Evolutionary conservation across 2,888 invertebrate genomes (phyloP), one percentile per base, ranked within the genome.

Genomic region (Poecilus cupreus): DNA sequence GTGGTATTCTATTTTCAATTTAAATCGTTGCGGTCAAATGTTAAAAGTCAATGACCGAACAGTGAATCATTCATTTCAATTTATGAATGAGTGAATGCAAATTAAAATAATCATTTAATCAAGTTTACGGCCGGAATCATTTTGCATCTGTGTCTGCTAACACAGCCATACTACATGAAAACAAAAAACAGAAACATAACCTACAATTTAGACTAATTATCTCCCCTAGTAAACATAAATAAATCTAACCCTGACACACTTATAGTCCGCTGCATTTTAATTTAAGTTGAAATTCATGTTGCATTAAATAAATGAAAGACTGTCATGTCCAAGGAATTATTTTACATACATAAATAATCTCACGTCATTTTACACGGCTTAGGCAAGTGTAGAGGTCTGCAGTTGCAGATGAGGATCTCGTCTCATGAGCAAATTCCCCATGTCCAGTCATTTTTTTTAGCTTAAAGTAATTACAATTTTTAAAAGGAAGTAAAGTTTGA

Each of bases 201-300:
- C 51, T 51, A 51, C 16, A 51, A 51, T 51, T 51, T 22, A 18
- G 4, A 3, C 18, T 13, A 51, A 51, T 51, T 51, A 51, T 18
- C 51, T 51, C 51, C 51, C 51, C 51, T 51, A 18, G 51, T 51
- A 51, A 51, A 18, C 51, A 51, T 51, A 51, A 51, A 51, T 51
- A 51, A 13, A 51, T 18, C 1, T 51, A 51, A 51, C 51, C 51
- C 51, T 51, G 51, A 51, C 51, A 51, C 18, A 51, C 16, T 3
- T 51, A 2, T 51, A 13, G 16, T 1, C 13, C 3, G 18, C 18
- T 51, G 51, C 18, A 49, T 6, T n/a, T n/a, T 8, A 18, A 51
- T 18, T 51, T 51, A 4, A 51, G 18, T 51, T 51, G 5, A 18
- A 51, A 51, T 51, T 13, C 51, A 51, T 51, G 18, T 51, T 51